Percentiles rank a stretch among this genome's conserved stretches.
These are phyloP conservation scores for Bombus superbus DNA, from an alignment of 1,140 invertebrate genomes.

Conservation along the genomic window DNA sequence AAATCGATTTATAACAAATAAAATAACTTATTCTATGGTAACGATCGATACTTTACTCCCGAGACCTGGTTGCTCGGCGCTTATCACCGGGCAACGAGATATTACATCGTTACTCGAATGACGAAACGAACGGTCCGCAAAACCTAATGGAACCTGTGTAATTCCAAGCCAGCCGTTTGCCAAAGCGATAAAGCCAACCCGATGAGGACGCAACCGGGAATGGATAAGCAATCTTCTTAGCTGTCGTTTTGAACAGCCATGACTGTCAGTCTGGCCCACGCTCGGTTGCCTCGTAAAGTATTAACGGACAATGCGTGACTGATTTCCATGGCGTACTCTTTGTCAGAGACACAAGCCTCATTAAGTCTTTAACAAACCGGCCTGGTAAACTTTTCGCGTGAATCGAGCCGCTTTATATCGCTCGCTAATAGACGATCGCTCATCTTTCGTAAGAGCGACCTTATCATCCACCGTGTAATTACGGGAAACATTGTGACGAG, in stretches of 20 bases:
- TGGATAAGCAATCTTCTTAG: conserved; percentile 60
- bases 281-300: conserved; percentile 57
- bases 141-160: conserved; percentile 37
- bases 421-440: conserved; percentile 5
- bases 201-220: conserved; percentile 56
- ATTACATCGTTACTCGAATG: conserved; percentile 19
- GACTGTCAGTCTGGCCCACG: conserved; percentile 56
- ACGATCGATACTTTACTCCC: conserved; percentile 4
- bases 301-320: conserved; percentile 60
- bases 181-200: conserved; percentile 41
- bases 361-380: conserved; percentile 53
- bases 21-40: conserved; percentile 16
- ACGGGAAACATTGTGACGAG: not conserved
- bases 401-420: not conserved
- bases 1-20: conserved; percentile 3
- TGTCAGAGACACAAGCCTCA: conserved; percentile 55
- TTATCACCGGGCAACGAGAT: conserved; percentile 29
- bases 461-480: not conserved
- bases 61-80: not conserved
- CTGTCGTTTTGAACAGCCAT: conserved; percentile 59
- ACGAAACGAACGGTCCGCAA: conserved; percentile 24
- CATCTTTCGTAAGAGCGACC: conserved; percentile 1
- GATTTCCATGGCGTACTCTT: conserved; percentile 49
- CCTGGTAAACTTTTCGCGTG: conserved; percentile 13
- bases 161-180: conserved; percentile 39